Base-by-base conservation (phyloP, 2,888 invertebrate genomes). In the Agrotis segetum region DNA sequence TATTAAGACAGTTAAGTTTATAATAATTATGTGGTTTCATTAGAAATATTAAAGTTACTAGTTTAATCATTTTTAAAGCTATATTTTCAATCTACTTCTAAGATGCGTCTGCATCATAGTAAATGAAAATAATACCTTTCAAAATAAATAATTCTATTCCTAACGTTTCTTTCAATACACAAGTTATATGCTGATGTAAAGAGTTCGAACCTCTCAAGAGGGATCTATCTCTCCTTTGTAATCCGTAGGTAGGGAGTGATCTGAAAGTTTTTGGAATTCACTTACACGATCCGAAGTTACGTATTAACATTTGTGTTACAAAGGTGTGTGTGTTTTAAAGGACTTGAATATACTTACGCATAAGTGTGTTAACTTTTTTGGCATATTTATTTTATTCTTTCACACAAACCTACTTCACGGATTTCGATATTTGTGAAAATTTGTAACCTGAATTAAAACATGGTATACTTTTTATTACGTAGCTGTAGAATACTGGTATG, bases 221-320 rank as follows among this genome's bases (percentile, higher is more conserved):
- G 67, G 46, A 72, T 66, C 65, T 60, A 64, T 47, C 55, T 56
- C 64, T 78, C 70, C 64, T 60, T 69, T 73, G 66, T 74, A 70
- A 67, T 73, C 56, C 58, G 50, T 50, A 71, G 73, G 40, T 73
- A 66, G 44, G 65, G 52, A 59, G 66, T 59, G 49, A 68, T 67
- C 40, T 1, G 50, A 65, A 75, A 71, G 52, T 76, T 74, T 69
- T 63, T 17, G 29, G 34, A 53, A 75, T 82, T 77, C 71, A 79
- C 73, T 63, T 73, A 71, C 50, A 50, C 44, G 50, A 65, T 62
- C 13, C 24, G 13, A 55, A 68, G 50, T 63, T 49, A 9, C 3
- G 64, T 71, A 68, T 72, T 68, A 70, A 67, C 58, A 47, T 67
- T 52, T 29, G 3, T 14, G 64, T 72, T 76, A 80, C 65, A 67